These are phyloP conservation scores for Osmerus mordax DNA, from an alignment of 2,113 vertebrate species.

Conservation along the genomic window DNA sequence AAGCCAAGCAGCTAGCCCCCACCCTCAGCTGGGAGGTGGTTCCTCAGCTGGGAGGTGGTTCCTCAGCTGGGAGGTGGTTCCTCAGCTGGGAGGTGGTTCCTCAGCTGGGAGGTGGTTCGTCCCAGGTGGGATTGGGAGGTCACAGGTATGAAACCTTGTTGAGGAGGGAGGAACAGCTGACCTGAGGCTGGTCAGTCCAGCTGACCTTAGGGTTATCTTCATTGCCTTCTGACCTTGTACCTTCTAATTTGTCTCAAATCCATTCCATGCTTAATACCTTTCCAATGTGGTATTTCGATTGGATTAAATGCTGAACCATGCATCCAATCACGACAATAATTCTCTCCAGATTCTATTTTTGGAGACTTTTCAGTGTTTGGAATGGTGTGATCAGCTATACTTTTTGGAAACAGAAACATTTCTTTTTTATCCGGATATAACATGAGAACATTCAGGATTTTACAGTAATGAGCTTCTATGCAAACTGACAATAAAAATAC, in stretches of 20 bases:
- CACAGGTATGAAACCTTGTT: constrained; percentile 62
- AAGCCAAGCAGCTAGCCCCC: background rate
- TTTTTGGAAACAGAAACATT: constrained; percentile 1
- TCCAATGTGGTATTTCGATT: constrained; percentile 78
- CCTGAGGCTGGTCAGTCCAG: constrained; percentile 83
- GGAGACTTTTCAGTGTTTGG: background rate
- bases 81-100: too few species aligned
- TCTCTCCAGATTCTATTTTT: constrained; percentile 13
- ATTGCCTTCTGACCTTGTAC: constrained; percentile 79
- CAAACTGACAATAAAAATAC: too few species aligned
- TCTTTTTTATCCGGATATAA: background rate
- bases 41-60: too few species aligned
- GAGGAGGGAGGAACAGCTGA: constrained; percentile 45
- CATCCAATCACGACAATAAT: constrained; percentile 26
- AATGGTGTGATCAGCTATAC: background rate
- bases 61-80: too few species aligned
- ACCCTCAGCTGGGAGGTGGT: too few species aligned
- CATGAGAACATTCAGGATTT: too few species aligned
- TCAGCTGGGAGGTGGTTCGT: too few species aligned
- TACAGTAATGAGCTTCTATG: too few species aligned
- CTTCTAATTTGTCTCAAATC: constrained; percentile 71
- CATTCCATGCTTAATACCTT: constrained; percentile 78
- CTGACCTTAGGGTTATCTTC: constrained; percentile 70
- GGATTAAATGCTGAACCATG: constrained; percentile 66
- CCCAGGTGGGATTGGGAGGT: background rate